These are phyloP conservation scores for Morone chrysops DNA, from an alignment of 2,113 vertebrate genomes.

Conservation along the genomic window DNA sequence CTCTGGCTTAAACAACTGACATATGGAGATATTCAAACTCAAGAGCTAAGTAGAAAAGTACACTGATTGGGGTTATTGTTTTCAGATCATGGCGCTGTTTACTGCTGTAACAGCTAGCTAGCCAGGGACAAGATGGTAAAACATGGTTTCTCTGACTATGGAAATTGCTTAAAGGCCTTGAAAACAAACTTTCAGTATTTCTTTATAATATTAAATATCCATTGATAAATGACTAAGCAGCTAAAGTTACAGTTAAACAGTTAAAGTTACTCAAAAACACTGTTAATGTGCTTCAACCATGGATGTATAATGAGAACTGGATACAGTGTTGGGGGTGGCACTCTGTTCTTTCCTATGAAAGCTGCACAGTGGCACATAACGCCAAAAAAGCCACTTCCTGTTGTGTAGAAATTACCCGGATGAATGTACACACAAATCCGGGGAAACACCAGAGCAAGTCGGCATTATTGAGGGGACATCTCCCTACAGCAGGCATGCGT, in stretches of 20 bases:
- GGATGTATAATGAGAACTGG: too few species aligned
- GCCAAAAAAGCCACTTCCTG: too few species aligned
- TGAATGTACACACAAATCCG: too few species aligned
- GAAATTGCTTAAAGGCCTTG: neutral
- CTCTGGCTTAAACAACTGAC: constrained; percentile 6
- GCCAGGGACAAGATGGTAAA: neutral
- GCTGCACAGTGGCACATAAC: too few species aligned
- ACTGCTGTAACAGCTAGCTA: neutral
- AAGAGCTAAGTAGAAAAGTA: neutral
- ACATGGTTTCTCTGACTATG: neutral
- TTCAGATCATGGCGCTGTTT: neutral
- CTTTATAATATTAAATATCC: neutral
- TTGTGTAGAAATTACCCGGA: too few species aligned
- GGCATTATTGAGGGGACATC: too few species aligned
- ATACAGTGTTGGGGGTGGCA: too few species aligned
- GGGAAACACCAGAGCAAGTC: too few species aligned
- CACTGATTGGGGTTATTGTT: neutral
- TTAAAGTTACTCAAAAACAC: neutral
- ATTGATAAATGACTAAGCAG: neutral
- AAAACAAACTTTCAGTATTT: neutral
- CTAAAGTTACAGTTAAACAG: too few species aligned
- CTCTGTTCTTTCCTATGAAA: too few species aligned
- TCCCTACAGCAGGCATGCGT: too few species aligned
- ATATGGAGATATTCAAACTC: constrained; percentile 12
- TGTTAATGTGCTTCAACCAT: neutral